These are phyloP conservation scores for Gallinago undulata DNA, from an alignment of 2,113 vertebrate genomes.

Conservation along the genomic window DNA sequence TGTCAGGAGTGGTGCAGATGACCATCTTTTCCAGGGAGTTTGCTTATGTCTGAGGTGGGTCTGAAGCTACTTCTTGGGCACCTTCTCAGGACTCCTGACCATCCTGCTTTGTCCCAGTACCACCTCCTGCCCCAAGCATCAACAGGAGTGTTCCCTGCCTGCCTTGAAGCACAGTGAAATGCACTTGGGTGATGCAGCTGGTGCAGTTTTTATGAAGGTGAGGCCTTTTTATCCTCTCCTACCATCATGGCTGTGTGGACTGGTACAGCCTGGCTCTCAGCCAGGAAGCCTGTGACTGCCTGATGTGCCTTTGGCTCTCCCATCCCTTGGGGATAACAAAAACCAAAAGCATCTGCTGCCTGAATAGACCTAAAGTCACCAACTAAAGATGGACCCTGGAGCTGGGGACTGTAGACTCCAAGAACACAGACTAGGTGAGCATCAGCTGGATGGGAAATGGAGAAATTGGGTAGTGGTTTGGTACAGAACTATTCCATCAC, in stretches of 20 bases:
- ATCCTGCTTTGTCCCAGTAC: not conserved
- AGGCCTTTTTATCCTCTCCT: not conserved
- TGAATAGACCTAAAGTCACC: not conserved
- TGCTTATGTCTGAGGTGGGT: rapidly evolving
- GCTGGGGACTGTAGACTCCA: not conserved
- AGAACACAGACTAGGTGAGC: not conserved
- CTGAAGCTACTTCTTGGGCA: not conserved
- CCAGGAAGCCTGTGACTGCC: not conserved
- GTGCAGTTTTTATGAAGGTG: not conserved
- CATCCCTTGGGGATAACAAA: not conserved
- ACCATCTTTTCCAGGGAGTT: not conserved
- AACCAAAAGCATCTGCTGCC: not conserved
- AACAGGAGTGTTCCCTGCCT: not conserved
- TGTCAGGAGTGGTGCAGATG: not conserved
- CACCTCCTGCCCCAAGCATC: not conserved
- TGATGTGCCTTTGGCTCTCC: not conserved
- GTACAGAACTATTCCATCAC: not conserved
- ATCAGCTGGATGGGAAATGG: not conserved
- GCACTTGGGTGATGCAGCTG: not conserved
- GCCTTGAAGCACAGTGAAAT: not conserved
- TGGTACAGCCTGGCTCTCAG: not conserved
- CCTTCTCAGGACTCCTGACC: not conserved
- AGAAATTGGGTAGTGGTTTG: not conserved
- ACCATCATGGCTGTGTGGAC: not conserved
- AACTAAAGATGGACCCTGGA: not conserved